Base-by-base conservation (phyloP, 2,888 invertebrate genomes). In the Cantharis rustica region DNA sequence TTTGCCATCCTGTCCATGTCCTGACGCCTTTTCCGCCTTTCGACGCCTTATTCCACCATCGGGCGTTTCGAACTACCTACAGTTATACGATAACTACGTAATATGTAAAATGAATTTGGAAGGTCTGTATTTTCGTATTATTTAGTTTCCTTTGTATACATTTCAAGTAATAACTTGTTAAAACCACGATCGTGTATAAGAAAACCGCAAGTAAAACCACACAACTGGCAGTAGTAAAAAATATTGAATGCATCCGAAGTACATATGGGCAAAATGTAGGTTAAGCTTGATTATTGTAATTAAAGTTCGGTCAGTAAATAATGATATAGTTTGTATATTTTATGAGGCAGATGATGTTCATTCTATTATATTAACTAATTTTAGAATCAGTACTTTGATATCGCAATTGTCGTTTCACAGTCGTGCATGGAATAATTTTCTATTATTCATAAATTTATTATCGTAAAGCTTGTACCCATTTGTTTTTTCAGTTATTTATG, bases 21-120 rank as follows among this genome's bases (percentile, higher is more conserved):
- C 81, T 81, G 81, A 84, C 86, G 84, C 86, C 86, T 83, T 82
- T 80, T 82, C 85, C 84, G 86, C 86, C 86, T 84, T 82, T 82
- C 82, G 85, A 85, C 84, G 85, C 85, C 82, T 82, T 81, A 76
- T 79, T 81, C 83, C 85, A 83, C 86, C 86, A 81, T 83, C 84
- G 80, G 86, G 86, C 85, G 63, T 84, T 82, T 79, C 81, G 83
- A 81, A 83, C 85, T 81, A 81, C 85, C 85, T 81, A 71, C 68
- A 69, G 61, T 61, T 61, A 70, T 47, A 70, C 20, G 10, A 61
- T 31, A 61, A 20, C 16, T 62, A 31, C n/a, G 31, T 27, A 69
- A 27, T 27, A 16, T 31, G 31, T 69, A 27, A 69, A 16, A 16
- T 69, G 20, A 15, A 10, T 68, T 68, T 31, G 9, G 16, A 16